These are phyloP conservation scores for Neodon shergylaensis DNA, from an alignment of 2,113 vertebrate species.

Conservation along the genomic window DNA sequence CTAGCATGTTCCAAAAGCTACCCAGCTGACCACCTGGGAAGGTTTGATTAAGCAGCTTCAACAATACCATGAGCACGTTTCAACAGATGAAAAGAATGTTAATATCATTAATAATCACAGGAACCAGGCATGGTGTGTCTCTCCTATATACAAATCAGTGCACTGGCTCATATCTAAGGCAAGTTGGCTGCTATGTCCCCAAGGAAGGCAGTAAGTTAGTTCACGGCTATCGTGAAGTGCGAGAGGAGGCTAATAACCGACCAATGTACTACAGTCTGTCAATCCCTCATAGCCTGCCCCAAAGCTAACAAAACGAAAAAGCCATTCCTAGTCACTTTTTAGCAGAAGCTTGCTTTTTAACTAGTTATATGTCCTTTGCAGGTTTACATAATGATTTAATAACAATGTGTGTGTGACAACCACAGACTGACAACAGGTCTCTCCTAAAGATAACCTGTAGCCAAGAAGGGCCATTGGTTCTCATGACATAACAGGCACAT, in stretches of 20 bases:
- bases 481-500: not conserved
- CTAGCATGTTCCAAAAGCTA: slow-evolving; percentile 26
- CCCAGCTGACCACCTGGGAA: not conserved
- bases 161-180: slow-evolving; percentile 6
- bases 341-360: not conserved
- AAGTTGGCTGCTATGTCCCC: not conserved
- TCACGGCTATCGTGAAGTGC: not conserved
- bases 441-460: not conserved
- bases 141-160: not conserved
- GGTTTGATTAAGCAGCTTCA: slow-evolving; percentile 24
- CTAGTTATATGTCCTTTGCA: slow-evolving; percentile 7
- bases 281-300: not conserved
- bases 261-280: not conserved
- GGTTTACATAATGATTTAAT: not conserved
- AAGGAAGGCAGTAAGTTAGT: not conserved
- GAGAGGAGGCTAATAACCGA: not conserved
- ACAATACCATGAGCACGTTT: slow-evolving; percentile 2
- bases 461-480: not conserved
- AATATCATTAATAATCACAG: slow-evolving; percentile 20
- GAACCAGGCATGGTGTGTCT: not conserved
- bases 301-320: not conserved
- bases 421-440: not conserved
- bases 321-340: not conserved
- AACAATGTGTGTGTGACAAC: not conserved
- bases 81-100: not conserved